Percentiles rank a stretch among this genome's conserved stretches.
Conservation (phyloP, 1,140 invertebrate species). For the Formica exsecta region DNA sequence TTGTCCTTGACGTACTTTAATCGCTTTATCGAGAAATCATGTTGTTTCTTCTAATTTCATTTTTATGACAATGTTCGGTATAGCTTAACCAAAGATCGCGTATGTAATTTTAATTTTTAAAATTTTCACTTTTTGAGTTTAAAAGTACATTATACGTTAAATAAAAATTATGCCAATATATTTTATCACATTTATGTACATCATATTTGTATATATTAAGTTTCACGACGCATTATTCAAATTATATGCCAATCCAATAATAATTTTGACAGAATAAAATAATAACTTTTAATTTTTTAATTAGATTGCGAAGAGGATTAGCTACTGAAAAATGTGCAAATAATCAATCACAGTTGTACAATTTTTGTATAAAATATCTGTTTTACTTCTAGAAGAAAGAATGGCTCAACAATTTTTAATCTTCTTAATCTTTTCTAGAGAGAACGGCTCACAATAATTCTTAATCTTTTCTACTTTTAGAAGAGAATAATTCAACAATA, state of each 20-base stretch:
- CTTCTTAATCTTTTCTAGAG: too few relatives aligned
- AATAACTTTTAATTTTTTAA: slow-evolving; percentile 10
- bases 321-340: background rate
- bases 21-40: slow-evolving; percentile 14
- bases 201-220: background rate
- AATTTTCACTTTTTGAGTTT: background rate
- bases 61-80: background rate
- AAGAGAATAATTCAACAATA: background rate
- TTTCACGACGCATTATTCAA: background rate
- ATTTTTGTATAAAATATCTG: background rate
- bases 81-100: background rate
- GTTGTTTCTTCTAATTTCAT: background rate
- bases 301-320: background rate
- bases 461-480: too few relatives aligned
- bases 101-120: background rate
- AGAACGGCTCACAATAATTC: background rate
- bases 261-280: background rate
- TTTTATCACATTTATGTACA: background rate
- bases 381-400: background rate
- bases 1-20: slow-evolving; percentile 18
- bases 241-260: background rate
- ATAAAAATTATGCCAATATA: background rate
- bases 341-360: background rate
- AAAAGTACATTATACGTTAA: background rate
- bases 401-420: background rate